A percentile compares a stretch with the other conserved stretches of the same genome.
phyloP scores from a whole-genome alignment of 2,888 invertebrate genomes.

The Poecilobothrus nobilitatus region DNA sequence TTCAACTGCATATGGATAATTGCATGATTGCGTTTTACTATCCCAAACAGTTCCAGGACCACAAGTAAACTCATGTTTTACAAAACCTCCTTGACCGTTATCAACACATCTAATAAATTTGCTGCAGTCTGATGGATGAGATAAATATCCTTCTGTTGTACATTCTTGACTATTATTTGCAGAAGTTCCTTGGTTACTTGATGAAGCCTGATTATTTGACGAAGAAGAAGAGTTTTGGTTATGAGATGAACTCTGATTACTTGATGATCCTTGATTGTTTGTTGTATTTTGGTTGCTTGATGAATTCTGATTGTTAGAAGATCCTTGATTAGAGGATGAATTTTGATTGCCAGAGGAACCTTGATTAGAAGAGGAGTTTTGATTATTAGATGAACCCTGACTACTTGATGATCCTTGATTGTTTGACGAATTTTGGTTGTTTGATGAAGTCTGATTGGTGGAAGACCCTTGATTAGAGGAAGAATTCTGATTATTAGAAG shows the following conservation, averaged over 20 bases:
- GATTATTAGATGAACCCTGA: slow-evolving; percentile 18
- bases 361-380: slow-evolving; percentile 23
- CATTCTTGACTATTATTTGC: slow-evolving; percentile 17
- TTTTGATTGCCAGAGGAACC: slow-evolving; percentile 19
- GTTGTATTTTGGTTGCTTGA: slow-evolving; percentile 16
- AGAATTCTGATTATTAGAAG: slow-evolving; percentile 8
- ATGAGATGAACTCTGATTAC: slow-evolving; percentile 12
- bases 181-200: slow-evolving; percentile 22
- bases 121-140: slow-evolving; percentile 10
- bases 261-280: slow-evolving; percentile 19
- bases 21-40: slow-evolving; percentile 48
- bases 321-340: slow-evolving; percentile 20
- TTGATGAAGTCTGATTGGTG: slow-evolving; percentile 16
- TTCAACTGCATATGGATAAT: slow-evolving; percentile 36
- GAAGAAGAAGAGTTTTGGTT: slow-evolving; percentile 12
- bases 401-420: slow-evolving; percentile 18
- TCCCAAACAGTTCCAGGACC: slow-evolving; percentile 53
- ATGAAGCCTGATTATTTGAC: slow-evolving; percentile 16
- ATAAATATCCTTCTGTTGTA: not conserved
- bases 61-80: slow-evolving; percentile 48
- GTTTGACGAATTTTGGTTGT: slow-evolving; percentile 23
- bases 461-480: slow-evolving; percentile 11
- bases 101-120: slow-evolving; percentile 45
- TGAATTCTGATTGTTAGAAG: slow-evolving; percentile 17
- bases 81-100: slow-evolving; percentile 42